Evolutionary conservation across 2,888 invertebrate genomes (phyloP), one percentile per base, ranked within the genome.

Genomic region (Disparrhopalites patrizii): DNA sequence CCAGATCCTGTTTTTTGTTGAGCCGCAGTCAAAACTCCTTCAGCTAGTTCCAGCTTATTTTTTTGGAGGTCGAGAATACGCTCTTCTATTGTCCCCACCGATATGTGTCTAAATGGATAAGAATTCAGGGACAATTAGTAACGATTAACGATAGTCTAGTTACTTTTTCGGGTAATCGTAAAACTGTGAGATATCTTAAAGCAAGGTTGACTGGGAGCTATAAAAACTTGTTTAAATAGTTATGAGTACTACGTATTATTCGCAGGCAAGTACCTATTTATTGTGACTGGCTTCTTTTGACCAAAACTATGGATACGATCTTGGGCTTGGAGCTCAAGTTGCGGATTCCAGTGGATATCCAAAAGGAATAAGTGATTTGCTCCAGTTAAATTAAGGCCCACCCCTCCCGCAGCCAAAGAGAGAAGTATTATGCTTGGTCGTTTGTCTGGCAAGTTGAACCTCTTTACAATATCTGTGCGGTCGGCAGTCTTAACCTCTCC

Each of bases 321-420:
- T 81, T 91, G 92, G 0, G 96, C 97, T 80, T 97, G 97, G 50
- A 87, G 84, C 80, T 98, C 97, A 52, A 97, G 81, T 77, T 96
- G 95, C 0, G 97, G 97, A 83, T 97, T 98, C 94, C 96, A 98
- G 80, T 97, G 96, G 61, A 93, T 85, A 81, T 98, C 97, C 25
- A 94, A 79, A 33, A 98, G 81, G 31, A 96, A 84, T 54, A 98
- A 83, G 79, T 97, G 93, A 82, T 91, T 95, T 0, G 89, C 97
- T 1, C 96, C 97, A 65, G 90, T 84, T 62, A 97, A 83, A 82
- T 98, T 97, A 15, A 98, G 82, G 0, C 97, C 97, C 18, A 95
- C 94, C 28, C 96, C 97, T 54, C 96, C 97, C 47, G 97, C 95
- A 67, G 90, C 89, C 30, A 97, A 81, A 0, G 96, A 96, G 0